Conservation (phyloP, 2,797 vertebrate genomes). For the Cirrhinus mrigala region DNA sequence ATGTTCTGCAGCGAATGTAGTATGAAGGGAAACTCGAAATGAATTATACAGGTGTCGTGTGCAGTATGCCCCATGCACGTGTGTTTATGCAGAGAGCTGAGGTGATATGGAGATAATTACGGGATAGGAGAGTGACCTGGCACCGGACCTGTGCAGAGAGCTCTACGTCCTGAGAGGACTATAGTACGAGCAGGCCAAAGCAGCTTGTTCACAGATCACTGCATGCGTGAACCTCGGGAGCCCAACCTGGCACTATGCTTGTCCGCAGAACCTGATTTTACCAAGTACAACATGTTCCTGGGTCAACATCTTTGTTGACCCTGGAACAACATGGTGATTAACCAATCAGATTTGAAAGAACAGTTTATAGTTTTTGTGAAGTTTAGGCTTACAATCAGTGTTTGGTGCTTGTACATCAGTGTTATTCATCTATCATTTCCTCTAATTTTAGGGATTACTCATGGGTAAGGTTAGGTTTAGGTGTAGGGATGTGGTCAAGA, state of each 20-base stretch:
- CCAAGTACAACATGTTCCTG: no score
- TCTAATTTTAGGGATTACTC: no score
- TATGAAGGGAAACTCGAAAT: not conserved
- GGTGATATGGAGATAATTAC: conserved; percentile 39
- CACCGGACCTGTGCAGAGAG: conserved; percentile 70
- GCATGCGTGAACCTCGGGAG: conserved; percentile 77
- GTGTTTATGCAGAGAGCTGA: conserved; percentile 1
- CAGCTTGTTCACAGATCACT: conserved; percentile 80
- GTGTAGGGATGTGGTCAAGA: no score
- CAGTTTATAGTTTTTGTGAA: no score
- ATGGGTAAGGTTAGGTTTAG: no score
- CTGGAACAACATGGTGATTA: no score
- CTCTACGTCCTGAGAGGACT: conserved; percentile 66
- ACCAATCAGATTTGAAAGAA: no score
- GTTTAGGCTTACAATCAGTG: no score
- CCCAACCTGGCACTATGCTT: conserved; percentile 69
- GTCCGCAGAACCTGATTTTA: no score
- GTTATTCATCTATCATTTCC: no score
- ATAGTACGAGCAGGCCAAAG: conserved; percentile 70
- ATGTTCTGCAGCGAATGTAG: not conserved
- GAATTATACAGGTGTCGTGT: not conserved
- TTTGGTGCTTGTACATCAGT: no score
- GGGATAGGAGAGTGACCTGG: conserved; percentile 70
- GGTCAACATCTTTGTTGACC: no score
- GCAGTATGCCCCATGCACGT: not conserved